Conservation (phyloP, 2,888 invertebrate genomes). For the Catocala nupta region DNA sequence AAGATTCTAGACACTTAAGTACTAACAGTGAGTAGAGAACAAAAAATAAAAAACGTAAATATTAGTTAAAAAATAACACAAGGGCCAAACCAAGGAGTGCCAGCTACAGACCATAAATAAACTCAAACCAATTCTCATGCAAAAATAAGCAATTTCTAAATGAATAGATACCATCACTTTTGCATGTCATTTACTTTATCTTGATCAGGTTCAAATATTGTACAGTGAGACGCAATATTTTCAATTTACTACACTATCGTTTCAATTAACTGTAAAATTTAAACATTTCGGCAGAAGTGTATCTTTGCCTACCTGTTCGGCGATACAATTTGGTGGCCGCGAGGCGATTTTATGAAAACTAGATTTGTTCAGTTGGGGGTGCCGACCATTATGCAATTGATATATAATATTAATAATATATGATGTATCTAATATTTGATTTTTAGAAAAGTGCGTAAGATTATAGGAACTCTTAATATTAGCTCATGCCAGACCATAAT, state of each 20-base stretch:
- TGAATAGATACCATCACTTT: constrained; percentile 66
- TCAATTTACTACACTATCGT: background rate
- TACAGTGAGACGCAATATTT: background rate
- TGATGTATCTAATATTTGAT: too few relatives aligned
- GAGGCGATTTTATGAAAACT: too few relatives aligned
- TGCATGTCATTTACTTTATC: constrained; percentile 59
- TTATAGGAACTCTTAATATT: constrained; percentile 19
- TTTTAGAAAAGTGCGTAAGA: constrained; percentile 10
- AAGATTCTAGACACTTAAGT: constrained; percentile 33
- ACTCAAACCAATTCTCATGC: constrained; percentile 77
- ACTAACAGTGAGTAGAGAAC: constrained; percentile 57
- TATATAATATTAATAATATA: too few relatives aligned
- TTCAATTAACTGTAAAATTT: background rate
- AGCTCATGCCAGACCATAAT: constrained; percentile 9
- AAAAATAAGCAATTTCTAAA: constrained; percentile 77
- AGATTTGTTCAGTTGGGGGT: too few relatives aligned
- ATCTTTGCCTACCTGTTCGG: background rate
- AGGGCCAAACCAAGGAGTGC: constrained; percentile 86
- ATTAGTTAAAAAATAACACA: constrained; percentile 68
- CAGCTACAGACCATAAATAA: constrained; percentile 81
- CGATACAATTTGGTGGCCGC: too few relatives aligned
- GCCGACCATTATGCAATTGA: too few relatives aligned
- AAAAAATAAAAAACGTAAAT: constrained; percentile 57
- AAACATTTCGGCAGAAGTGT: background rate
- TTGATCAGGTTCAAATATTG: constrained; percentile 20